Evolutionary conservation across 1,140 invertebrate species (phyloP).

Genomic region (Diprion similis): DNA sequence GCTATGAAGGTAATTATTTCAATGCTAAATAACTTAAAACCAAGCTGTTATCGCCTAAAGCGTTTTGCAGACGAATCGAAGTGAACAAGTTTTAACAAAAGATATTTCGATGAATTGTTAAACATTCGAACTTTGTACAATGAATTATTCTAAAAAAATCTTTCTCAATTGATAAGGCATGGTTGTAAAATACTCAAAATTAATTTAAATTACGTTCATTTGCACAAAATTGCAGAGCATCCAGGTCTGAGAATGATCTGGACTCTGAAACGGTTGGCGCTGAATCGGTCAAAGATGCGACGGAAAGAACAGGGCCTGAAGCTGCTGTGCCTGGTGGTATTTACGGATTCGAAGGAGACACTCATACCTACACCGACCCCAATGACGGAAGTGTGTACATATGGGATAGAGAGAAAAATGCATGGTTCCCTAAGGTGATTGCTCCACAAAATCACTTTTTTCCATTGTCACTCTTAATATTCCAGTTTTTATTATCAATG

Average conservation of each 20-base stretch:
- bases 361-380: conserved; percentile 83
- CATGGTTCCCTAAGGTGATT: conserved; percentile 92
- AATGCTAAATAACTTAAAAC: no score
- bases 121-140: no score
- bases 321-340: conserved; percentile 53
- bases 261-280: not conserved
- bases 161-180: no score
- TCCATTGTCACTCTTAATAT: conserved; percentile 9
- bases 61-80: no score
- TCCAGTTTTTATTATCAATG: not conserved
- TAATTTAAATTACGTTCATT: no score
- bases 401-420: conserved; percentile 89
- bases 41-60: no score
- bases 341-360: conserved; percentile 79
- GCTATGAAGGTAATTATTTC: not conserved
- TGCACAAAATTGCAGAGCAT: conserved; percentile 5
- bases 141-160: no score
- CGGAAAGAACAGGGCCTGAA: conserved; percentile 42
- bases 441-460: conserved; percentile 12
- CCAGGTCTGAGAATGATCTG: not conserved
- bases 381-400: conserved; percentile 88
- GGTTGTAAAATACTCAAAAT: no score
- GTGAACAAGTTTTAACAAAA: no score
- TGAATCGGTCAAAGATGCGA: conserved; percentile 42
- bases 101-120: no score